These are phyloP conservation scores for Drosophila austrosaltans DNA, from an alignment of 2,888 invertebrate genomes.

Conservation along the genomic window DNA sequence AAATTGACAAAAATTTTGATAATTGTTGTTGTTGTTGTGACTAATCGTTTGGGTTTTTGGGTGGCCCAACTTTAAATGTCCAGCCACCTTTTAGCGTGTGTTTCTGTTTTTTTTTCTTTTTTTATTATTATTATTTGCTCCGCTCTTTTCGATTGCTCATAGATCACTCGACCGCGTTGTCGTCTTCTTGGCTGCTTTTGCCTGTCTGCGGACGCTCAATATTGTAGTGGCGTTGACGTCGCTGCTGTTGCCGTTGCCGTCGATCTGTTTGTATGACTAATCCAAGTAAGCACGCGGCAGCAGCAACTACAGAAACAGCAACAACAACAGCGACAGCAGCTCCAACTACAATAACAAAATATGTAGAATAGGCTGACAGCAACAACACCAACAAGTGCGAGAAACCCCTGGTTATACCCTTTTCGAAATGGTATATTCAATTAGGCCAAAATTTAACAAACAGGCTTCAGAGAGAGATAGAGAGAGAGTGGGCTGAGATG, in stretches of 20 bases:
- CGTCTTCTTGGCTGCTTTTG: constrained; percentile 72
- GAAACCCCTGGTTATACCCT: constrained; percentile 24
- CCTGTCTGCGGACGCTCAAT: constrained; percentile 34
- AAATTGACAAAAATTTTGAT: constrained; percentile 41
- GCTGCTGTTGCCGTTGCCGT: constrained; percentile 39
- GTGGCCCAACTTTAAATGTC: constrained; percentile 66
- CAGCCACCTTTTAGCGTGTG: constrained; percentile 62
- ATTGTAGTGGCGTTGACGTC: constrained; percentile 23
- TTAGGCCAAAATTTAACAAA: constrained; percentile 8
- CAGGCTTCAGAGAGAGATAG: background rate
- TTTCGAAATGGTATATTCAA: background rate
- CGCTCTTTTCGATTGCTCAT: constrained; percentile 67
- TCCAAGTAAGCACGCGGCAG: constrained; percentile 71
- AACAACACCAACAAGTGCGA: constrained; percentile 63
- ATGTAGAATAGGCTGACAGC: constrained; percentile 64
- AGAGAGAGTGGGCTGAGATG: too few species aligned
- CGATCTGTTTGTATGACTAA: constrained; percentile 65
- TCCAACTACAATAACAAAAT: constrained; percentile 73
- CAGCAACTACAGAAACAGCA: constrained; percentile 24
- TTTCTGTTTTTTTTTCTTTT: constrained; percentile 20
- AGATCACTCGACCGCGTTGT: constrained; percentile 66
- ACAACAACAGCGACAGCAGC: constrained; percentile 55
- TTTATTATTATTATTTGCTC: constrained; percentile 42
- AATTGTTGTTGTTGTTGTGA: constrained; percentile 58
- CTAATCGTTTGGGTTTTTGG: constrained; percentile 64